Conservation (phyloP, 2,113 vertebrate species). For the Aleadryas rufinucha region DNA sequence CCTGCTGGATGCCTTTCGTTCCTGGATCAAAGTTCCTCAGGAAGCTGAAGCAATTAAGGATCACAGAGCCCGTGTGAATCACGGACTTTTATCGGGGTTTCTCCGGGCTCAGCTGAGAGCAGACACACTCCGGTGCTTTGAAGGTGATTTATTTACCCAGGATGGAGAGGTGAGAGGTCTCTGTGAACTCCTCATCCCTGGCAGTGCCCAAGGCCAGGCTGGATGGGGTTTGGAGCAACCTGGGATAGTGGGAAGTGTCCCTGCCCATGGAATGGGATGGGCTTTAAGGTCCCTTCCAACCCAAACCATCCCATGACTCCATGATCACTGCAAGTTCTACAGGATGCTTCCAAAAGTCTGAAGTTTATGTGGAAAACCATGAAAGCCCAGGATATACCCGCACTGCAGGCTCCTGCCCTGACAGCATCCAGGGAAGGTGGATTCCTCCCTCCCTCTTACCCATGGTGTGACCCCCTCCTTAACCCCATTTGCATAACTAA, state of each 20-base stretch:
- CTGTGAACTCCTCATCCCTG: not conserved
- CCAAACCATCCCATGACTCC: not conserved
- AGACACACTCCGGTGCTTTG: not conserved
- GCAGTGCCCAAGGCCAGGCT: not conserved
- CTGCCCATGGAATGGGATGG: not conserved
- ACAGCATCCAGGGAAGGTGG: accelerated
- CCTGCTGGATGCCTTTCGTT: not conserved
- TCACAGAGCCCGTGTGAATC: not conserved
- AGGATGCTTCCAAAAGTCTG: not conserved
- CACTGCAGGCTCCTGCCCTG: not conserved
- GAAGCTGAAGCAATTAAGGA: not conserved
- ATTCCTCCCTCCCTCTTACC: not conserved
- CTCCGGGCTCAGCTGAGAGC: not conserved
- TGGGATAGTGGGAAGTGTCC: not conserved
- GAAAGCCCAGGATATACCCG: not conserved
- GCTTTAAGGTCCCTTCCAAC: too few relatives aligned
- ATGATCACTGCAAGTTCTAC: not conserved
- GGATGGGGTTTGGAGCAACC: not conserved
- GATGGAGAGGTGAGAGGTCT: not conserved
- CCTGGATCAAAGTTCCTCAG: not conserved
- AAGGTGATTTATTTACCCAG: not conserved
- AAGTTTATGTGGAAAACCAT: not conserved
- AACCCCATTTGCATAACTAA: not conserved
- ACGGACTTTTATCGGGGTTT: accelerated
- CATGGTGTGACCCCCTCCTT: not conserved